Conservation (phyloP, 1,140 invertebrate genomes). For the Diuraphis noxia region DNA sequence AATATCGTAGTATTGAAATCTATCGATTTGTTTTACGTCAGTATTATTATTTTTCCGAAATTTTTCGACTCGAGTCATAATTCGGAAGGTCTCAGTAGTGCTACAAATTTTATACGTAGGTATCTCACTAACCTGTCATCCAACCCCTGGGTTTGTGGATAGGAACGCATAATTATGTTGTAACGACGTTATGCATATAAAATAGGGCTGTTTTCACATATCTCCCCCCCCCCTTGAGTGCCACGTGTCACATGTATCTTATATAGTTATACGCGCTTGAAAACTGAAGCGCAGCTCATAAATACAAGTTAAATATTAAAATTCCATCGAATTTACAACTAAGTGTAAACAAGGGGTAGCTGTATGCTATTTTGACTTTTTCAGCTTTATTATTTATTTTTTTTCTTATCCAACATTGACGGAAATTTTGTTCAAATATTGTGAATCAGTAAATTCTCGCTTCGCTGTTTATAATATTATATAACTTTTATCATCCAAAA, state of each 20-base stretch:
- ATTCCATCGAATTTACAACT: neutral
- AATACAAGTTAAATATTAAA: neutral
- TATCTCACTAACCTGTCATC: neutral
- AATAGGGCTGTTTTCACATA: neutral
- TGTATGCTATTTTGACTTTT: too few relatives aligned
- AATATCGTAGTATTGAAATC: neutral
- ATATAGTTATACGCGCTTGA: neutral
- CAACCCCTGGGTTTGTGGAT: neutral
- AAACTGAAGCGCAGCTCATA: neutral
- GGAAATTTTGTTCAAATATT: neutral
- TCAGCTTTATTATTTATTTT: neutral
- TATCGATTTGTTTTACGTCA: neutral
- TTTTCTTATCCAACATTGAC: neutral
- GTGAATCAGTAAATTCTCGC: neutral
- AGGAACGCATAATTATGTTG: neutral
- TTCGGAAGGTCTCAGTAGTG: neutral
- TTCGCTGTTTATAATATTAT: neutral
- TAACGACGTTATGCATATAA: neutral
- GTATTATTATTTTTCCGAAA: neutral
- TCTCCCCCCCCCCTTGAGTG: neutral
- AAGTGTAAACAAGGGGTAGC: neutral
- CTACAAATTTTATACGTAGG: neutral
- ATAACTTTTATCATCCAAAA: neutral
- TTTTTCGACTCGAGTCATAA: neutral
- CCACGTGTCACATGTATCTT: neutral